Evolutionary conservation across 2,113 vertebrate genomes (phyloP), one percentile per base, ranked within the genome.

Genomic region (Gasterosteus nipponicus): DNA sequence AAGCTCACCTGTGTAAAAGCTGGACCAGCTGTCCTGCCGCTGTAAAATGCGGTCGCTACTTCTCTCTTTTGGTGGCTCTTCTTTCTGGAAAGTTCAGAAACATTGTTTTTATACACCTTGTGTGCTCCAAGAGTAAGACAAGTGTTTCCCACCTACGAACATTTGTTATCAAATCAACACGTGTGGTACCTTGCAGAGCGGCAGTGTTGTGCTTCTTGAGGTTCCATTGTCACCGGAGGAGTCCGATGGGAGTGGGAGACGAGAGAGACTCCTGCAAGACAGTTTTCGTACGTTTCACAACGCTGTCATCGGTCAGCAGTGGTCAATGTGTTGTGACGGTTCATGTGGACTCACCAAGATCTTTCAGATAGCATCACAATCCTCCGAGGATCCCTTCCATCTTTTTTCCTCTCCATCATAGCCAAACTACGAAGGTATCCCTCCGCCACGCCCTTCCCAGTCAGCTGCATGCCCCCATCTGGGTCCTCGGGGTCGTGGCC

Each of bases 1-100:
- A 33, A 61, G 42, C 56, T 64, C 47, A 93, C 93, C 92, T 69
- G 87, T 69, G 22, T 82, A 82, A 80, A 85, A 91, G 69, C 84
- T 92, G 69, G 93, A 93, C 92, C 92, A 94, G 69, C 92, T 94
- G 79, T 94, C 93, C 80, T 93, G 92, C 18, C 90, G 73, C 78
- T 89, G 89, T 29, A 94, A 75, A 69, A 86, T 8, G 1, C 70
- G 83, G 14, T 91, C 88, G 49, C 76, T 26, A 68, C 85, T 88
- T 22, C 74, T 87, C 41, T 53, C 69, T 66, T 78, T 88, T 11
- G 59, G 72, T 19, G 87, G 66, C 39, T 92, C 87, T 77, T 93
- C 90, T 80, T 88, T 92, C 93, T 94, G 72, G 33, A 80, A 26
- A 53, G 31, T 44, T 62, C 0, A 51, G n/a, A 73, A 46, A 49